Base-by-base conservation (phyloP, 2,797 vertebrate genomes). In the Phataginus tetradactyla region DNA sequence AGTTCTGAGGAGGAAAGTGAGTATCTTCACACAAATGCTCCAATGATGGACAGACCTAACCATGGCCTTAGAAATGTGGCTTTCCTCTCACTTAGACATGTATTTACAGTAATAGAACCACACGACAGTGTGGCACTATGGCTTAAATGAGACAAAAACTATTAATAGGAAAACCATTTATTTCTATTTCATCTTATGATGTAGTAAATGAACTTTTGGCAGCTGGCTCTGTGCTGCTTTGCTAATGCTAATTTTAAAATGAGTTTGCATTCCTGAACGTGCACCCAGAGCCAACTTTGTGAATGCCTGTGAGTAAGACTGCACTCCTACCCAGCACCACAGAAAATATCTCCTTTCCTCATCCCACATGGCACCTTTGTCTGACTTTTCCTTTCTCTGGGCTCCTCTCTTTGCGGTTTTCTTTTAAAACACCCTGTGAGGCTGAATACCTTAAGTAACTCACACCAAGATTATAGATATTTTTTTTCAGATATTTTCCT, bases 121-220 rank as follows among this genome's bases (percentile, higher is more conserved):
- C n/a, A n/a, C n/a, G n/a, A n/a, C n/a, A n/a, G 37, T 27, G 51
- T 72, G 85, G 23, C 20, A n/a, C 55, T 75, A 21, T 27, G 64
- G 39, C 53, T 51, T 68, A 66, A 29, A 39, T 29, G 45, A 68
- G 68, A 85, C 55, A 74, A 90, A 74, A 69, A 42, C 57, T 49
- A 42, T 74, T 86, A 66, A 79, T 45, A 55, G n/a, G 42, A 69
- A 89, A 94, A n/a, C 34, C 42, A 42, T 74, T 86, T 75, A 75
- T 61, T 91, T 86, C 68, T 27, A 79, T 21, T 55, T 86, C 49
- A 55, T 59, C 59, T 68, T 37, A 42, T 27, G 34, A 85, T 61
- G 27, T 45, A 68, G 49, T n/a, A 53, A 66, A 92, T 68, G 34
- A 94, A 45, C 12, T 68, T 45, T n/a, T 71, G 55, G 74, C 61